Conservation (phyloP, 2,113 vertebrate genomes). For the Ranitomeya variabilis region DNA sequence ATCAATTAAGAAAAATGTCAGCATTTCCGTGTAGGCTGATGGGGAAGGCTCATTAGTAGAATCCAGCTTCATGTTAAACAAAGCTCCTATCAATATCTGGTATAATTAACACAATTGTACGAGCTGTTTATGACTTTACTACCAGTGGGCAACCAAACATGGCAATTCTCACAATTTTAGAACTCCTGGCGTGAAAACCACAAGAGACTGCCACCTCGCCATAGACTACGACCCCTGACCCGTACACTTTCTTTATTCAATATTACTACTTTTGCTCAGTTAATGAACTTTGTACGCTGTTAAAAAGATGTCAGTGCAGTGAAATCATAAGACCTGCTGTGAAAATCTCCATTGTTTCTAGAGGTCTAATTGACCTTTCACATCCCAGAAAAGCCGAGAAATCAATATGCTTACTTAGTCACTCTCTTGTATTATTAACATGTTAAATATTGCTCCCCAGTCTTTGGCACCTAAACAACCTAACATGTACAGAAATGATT, state of each 20-base stretch:
- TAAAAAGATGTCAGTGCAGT: slow-evolving; percentile 73
- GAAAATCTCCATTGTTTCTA: slow-evolving; percentile 76
- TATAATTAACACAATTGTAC: slow-evolving; percentile 74
- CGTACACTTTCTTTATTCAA: slow-evolving; percentile 68
- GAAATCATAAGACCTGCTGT: slow-evolving; percentile 73
- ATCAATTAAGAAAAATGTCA: slow-evolving; percentile 62
- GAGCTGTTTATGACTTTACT: slow-evolving; percentile 66
- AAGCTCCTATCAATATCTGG: slow-evolving; percentile 70
- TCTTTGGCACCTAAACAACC: slow-evolving; percentile 80
- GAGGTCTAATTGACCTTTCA: slow-evolving; percentile 82
- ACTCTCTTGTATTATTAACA: slow-evolving; percentile 82
- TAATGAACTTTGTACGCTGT: slow-evolving; percentile 75
- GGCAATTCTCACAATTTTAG: slow-evolving; percentile 72
- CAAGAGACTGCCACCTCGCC: slow-evolving; percentile 69
- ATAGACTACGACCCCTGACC: slow-evolving; percentile 69
- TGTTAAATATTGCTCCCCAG: slow-evolving; percentile 74
- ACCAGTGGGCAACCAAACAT: slow-evolving; percentile 69
- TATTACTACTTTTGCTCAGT: slow-evolving; percentile 71
- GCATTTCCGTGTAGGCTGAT: slow-evolving; percentile 63
- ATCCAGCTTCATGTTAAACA: slow-evolving; percentile 66
- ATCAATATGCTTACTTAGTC: slow-evolving; percentile 80
- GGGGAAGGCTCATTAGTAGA: slow-evolving; percentile 63
- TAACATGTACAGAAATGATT: slow-evolving; percentile 87
- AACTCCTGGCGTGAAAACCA: slow-evolving; percentile 63
- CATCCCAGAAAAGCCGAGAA: slow-evolving; percentile 74